Evolutionary conservation across 2,888 invertebrate species (phyloP), one percentile per base, ranked within the genome.

Genomic region (Caenorhabditis panamensis): DNA sequence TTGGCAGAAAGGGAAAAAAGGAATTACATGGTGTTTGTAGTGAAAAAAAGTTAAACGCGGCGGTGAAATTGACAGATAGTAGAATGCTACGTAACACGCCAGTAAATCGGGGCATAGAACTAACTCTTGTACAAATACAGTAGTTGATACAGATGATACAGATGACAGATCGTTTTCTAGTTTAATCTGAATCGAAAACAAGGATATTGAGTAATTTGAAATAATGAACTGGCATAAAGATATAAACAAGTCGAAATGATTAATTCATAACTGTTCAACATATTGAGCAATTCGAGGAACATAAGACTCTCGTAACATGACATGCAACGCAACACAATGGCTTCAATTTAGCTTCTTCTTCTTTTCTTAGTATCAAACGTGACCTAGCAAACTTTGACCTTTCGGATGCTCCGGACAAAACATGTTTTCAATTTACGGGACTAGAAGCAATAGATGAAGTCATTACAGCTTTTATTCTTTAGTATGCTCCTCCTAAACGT

Each of bases 381-480:
- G 16, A 24, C 24, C 22, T 9, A 49, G 22, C 26, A 61, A 75
- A 75, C 66, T 59, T 75, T 75, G 75, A 61, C 75, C 75, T 75
- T 61, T 64, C 20, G 4, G 44, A 53, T 41, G 53, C 62, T 62
- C 49, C 3, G 22, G 41, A 53, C 49, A 59, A 75, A 75, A 75
- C 75, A 75, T 75, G 75, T 75, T 75, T 75, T 75, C 66, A 75
- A 75, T 75, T 75, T 75, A 44, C 31, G 66, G 37, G n/a, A n/a
- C n/a, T 36, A 51, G 51, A 9, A 31, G 5, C 9, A 31, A 4
- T 31, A 31, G 31, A 4, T 31, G 31, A 9, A 31, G 31, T n/a
- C n/a, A n/a, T n/a, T n/a, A n/a, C n/a, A n/a, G n/a, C n/a, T n/a
- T n/a, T n/a, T n/a, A n/a, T n/a, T n/a, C n/a, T n/a, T n/a, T n/a